Percentiles rank a stretch among this genome's conserved stretches.
Evolutionary conservation across 92 coral and sea anemone species (phyloP).

Genomic region (Phenganax marumi): DNA sequence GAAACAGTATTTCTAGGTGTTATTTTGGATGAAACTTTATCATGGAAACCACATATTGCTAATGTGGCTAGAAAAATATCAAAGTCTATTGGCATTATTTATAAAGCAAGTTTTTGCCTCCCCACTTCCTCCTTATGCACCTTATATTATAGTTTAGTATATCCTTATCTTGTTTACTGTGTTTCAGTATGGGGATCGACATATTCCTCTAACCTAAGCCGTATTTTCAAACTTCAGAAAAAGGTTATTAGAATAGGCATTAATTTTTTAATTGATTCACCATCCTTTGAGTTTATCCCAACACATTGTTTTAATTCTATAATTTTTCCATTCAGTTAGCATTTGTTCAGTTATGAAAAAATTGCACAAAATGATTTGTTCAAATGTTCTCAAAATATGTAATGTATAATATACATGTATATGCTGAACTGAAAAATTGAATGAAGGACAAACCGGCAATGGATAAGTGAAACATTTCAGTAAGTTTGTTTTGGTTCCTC

Average conservation of each 20-base stretch:
- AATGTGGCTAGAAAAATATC: slow-evolving; percentile 39
- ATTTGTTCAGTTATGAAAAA: no score
- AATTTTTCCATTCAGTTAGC: no score
- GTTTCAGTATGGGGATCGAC: not conserved
- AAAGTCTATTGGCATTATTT: slow-evolving; percentile 39
- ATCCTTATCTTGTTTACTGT: slow-evolving; percentile 44
- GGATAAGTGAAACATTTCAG: no score
- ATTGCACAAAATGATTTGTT: no score
- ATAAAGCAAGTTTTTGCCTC: slow-evolving; percentile 38
- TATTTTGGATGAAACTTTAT: slow-evolving; percentile 17
- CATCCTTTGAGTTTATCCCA: no score
- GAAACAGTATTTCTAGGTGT: not conserved
- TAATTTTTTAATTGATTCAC: no score
- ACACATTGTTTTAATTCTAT: no score
- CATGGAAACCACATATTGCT: slow-evolving; percentile 3
- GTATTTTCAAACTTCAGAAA: slow-evolving; percentile 19
- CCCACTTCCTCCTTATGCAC: slow-evolving; percentile 10
- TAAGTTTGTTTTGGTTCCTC: no score
- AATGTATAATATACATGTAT: no score
- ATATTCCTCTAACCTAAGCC: slow-evolving; percentile 13
- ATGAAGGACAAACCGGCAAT: no score
- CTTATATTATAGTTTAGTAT: slow-evolving; percentile 26
- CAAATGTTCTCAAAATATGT: no score
- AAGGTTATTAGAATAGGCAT: not conserved
- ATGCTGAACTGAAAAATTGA: no score